Evolutionary conservation across 2,113 vertebrate species (phyloP).

Genomic region (Sander vitreus): DNA sequence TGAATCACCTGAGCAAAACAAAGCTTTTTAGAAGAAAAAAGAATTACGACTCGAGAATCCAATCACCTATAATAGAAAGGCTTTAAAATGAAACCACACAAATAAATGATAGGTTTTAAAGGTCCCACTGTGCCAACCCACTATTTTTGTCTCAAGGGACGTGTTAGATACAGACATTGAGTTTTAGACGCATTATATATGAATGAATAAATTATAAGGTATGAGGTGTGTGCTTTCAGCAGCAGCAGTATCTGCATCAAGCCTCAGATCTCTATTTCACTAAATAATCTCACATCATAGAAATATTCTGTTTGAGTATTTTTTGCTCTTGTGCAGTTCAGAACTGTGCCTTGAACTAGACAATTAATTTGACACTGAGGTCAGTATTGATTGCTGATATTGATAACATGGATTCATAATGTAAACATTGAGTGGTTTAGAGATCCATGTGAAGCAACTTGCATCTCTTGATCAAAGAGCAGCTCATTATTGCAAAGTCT

Average conservation of each 20-base stretch:
- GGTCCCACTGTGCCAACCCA: neutral
- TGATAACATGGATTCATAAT: conserved; percentile 20
- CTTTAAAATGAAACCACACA: conserved; percentile 27
- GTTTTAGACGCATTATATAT: conserved; percentile 37
- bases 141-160: conserved; percentile 12
- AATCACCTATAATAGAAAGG: neutral
- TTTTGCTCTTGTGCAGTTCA: conserved; percentile 6
- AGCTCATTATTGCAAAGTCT: conserved; percentile 23
- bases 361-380: neutral
- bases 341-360: conserved; percentile 1
- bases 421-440: conserved; percentile 23
- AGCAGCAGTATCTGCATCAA: conserved; percentile 21
- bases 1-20: conserved; percentile 37
- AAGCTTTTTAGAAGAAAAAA: conserved; percentile 8
- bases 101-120: conserved; percentile 48
- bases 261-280: conserved; percentile 17
- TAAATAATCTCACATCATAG: conserved; percentile 11
- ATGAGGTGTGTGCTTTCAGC: conserved; percentile 24
- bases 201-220: conserved; percentile 61
- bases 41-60: neutral
- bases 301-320: neutral
- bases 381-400: conserved; percentile 16
- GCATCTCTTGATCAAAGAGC: conserved; percentile 32
- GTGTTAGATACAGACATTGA: conserved; percentile 1
- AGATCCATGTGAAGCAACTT: conserved; percentile 19